Percentiles rank a stretch among this genome's conserved stretches.
Conservation (phyloP, 2,113 vertebrate genomes). For the Bubalus kerabau region DNA sequence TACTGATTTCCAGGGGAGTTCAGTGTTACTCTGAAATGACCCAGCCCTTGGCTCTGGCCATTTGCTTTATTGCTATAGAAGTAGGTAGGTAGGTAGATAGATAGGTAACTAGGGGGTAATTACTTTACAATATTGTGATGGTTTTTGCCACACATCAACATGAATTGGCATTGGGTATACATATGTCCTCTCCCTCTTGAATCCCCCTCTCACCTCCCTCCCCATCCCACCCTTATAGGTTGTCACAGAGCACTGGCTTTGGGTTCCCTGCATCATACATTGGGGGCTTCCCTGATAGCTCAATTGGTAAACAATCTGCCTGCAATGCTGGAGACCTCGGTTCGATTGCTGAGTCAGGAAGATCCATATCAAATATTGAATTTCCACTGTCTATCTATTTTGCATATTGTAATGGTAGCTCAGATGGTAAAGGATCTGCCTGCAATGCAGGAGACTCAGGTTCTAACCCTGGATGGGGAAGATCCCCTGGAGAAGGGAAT, state of each 20-base stretch:
- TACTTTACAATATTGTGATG: not conserved
- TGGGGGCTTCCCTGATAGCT: not conserved
- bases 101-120: not conserved
- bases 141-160: not conserved
- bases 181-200: not conserved
- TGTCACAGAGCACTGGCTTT: not conserved
- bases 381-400: not conserved
- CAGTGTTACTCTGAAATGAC: not conserved
- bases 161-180: not conserved
- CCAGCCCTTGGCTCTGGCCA: not conserved
- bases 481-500: not conserved
- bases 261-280: not conserved
- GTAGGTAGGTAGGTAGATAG: not conserved
- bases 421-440: not conserved
- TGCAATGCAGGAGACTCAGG: not conserved
- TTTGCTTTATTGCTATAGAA: not conserved
- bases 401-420: not conserved
- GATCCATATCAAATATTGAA: not conserved
- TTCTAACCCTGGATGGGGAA: not conserved
- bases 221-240: not conserved
- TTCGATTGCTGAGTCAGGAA: not conserved
- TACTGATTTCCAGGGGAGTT: not conserved
- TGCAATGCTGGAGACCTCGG: not conserved
- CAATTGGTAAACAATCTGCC: not conserved
- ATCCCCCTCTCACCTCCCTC: not conserved